Evolutionary conservation across 2,113 vertebrate species (phyloP).

Genomic region (Cichladusa arquata): DNA sequence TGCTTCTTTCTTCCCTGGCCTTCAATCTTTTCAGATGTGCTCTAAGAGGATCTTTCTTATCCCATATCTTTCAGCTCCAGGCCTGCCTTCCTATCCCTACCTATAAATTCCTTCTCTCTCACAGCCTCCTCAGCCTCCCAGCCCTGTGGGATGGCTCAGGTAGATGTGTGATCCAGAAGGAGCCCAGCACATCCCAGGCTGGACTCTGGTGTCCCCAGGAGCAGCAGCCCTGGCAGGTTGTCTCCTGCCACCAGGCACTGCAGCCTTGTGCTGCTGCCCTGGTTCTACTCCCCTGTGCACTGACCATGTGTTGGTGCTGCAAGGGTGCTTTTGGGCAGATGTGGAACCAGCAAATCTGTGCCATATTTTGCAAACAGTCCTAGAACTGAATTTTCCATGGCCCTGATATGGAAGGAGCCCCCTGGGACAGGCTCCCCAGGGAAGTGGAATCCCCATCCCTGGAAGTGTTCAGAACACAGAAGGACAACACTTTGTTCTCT

Average conservation of each 20-base stretch:
- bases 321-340: not conserved
- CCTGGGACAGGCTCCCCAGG: accelerated
- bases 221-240: not conserved
- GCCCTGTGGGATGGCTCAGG: not conserved
- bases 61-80: not conserved
- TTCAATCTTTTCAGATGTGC: constrained; percentile 9
- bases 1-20: constrained; percentile 4
- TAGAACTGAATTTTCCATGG: not conserved
- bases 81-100: not conserved
- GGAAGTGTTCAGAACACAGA: not conserved
- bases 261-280: not conserved
- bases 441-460: not conserved
- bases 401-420: not conserved
- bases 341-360: not conserved
- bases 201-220: not conserved
- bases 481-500: not conserved
- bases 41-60: constrained; percentile 27
- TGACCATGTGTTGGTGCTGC: not conserved
- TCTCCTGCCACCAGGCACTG: not conserved
- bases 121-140: not conserved
- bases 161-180: not conserved
- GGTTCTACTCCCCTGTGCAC: accelerated
- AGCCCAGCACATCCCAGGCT: not conserved
- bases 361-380: not conserved
- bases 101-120: not conserved